A percentile compares a stretch with the other conserved stretches of the same genome.
Conservation (phyloP, 2,113 vertebrate species). For the Thermophis baileyi region DNA sequence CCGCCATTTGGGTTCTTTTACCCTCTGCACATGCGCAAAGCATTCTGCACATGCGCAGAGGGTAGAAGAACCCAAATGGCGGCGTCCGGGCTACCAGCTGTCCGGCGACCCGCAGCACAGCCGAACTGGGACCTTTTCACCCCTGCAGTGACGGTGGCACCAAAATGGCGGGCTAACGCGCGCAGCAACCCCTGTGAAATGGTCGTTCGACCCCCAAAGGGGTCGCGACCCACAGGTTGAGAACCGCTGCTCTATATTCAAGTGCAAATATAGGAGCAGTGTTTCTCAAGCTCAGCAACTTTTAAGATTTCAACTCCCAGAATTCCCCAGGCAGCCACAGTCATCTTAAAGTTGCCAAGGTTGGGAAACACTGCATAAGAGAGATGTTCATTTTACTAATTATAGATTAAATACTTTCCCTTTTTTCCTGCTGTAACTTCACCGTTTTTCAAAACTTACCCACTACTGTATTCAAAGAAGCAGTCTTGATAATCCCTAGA, state of each 20-base stretch:
- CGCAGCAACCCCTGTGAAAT: no score
- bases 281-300: not conserved
- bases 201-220: no score
- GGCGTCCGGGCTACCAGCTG: no score
- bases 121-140: no score
- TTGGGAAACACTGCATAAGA: not conserved
- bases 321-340: not conserved
- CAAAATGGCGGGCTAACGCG: no score
- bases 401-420: not conserved
- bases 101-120: no score
- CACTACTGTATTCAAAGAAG: not conserved
- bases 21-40: no score
- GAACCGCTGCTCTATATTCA: not conserved
- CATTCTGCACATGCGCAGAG: no score
- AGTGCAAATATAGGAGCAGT: not conserved
- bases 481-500: not conserved
- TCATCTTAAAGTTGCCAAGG: not conserved
- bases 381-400: not conserved
- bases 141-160: no score
- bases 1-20: no score
- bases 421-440: not conserved
- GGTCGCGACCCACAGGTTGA: no score
- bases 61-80: no score
- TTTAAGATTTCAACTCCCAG: not conserved
- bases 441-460: not conserved